Base-by-base conservation (phyloP, 2,888 invertebrate species). In the Netelia melanura region DNA sequence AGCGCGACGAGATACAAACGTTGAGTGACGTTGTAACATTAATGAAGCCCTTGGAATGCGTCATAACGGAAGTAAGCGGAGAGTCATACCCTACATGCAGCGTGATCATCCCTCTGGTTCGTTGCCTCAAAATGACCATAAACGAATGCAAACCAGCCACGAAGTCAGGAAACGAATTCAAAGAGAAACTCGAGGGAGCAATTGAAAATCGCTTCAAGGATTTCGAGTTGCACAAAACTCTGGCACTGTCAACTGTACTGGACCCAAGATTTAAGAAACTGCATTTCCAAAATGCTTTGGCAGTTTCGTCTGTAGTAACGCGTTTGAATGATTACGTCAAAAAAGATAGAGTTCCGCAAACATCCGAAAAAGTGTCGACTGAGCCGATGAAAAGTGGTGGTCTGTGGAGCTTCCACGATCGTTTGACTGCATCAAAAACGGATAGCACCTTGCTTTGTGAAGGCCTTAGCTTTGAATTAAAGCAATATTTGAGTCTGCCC, bases 261-360 rank as follows among this genome's bases (percentile, higher is more conserved):
- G 89, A 89, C 61, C 87, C 87, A 8, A 75, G 87, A 9, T 89
- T 82, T 43, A 87, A 89, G 65, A 84, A 79, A 25, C 14, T 89
- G 0, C 86, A 88, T 72, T 88, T 88, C 74, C 11, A 86, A 54
- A 81, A 74, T 21, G 54, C 72, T 6, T 43, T 75, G 17, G 79
- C 85, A 25, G 75, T 79, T 48, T 76, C 83, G 6, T 17, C 75
- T 21, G 81, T 77, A 23, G 65, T 82, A 65, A 71, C 52, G 52
- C 52, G 52, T 10, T 11, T 52, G 10, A 52, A 52, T 14, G 52
- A 52, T 52, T 52, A 11, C 52, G 14, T 52, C 52, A 52, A 52
- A 14, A 52, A 52, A 14, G 52, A 52, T 52, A 11, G 11, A 11
- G 52, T 52, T 52, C 11, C 10, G 14, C 52, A 52, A 52, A 52